A percentile compares a stretch with the other conserved stretches of the same genome.
These are phyloP conservation scores for Hemicrepidius hirtus DNA, from an alignment of 2,888 invertebrate species.

Conservation along the genomic window DNA sequence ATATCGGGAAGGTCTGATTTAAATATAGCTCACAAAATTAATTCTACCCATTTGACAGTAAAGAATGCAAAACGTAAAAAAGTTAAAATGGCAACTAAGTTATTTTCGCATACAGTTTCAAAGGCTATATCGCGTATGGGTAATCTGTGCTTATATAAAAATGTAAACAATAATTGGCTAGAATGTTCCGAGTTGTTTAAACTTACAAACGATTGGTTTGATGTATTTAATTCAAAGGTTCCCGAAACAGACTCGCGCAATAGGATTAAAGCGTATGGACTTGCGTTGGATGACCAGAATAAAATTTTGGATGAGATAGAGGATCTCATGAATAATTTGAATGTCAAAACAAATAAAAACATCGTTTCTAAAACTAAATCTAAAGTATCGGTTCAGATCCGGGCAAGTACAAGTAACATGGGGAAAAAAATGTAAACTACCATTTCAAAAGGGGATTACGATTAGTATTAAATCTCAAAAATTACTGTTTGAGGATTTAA, in stretches of 20 bases:
- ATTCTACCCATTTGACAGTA: neutral
- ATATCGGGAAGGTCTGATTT: neutral
- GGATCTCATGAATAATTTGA: no score
- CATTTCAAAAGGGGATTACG: no score
- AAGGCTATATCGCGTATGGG: constrained; percentile 2
- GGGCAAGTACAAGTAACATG: no score
- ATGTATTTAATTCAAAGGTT: constrained; percentile 49
- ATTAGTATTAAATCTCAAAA: no score
- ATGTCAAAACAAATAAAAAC: no score
- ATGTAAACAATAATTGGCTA: neutral
- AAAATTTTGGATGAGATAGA: no score
- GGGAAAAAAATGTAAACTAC: no score
- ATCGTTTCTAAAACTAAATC: no score
- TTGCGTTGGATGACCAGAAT: constrained; percentile 34
- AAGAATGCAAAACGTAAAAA: neutral
- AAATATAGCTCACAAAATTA: constrained; percentile 3
- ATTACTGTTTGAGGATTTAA: no score
- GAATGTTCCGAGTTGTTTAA: constrained; percentile 19
- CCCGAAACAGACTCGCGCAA: constrained; percentile 39
- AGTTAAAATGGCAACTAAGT: constrained; percentile 14
- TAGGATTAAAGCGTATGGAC: constrained; percentile 47
- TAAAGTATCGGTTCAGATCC: no score
- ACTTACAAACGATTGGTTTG: constrained; percentile 47
- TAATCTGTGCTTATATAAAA: neutral
- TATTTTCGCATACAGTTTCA: constrained; percentile 17